These are phyloP conservation scores for Ceyx cyanopectus DNA, from an alignment of 2,113 vertebrate species.

Conservation along the genomic window DNA sequence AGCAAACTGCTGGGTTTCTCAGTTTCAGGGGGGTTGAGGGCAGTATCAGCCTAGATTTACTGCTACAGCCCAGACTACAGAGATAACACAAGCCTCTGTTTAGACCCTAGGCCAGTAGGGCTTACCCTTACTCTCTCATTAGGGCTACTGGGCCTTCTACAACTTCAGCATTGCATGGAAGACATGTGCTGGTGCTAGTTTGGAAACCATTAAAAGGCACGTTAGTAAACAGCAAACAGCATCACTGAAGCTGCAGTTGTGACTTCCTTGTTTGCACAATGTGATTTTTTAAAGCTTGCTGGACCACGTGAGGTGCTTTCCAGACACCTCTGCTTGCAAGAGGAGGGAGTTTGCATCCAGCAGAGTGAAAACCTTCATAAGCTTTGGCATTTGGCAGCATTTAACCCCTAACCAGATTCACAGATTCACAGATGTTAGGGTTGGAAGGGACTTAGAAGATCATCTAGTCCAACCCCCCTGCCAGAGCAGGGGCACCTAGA, in stretches of 20 bases:
- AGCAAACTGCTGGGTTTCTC: neutral
- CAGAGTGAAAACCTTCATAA: neutral
- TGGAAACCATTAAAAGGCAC: neutral
- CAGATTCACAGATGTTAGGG: too few relatives aligned
- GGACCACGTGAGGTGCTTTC: neutral
- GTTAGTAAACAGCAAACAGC: neutral
- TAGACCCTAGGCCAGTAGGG: neutral
- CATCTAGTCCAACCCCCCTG: too few relatives aligned
- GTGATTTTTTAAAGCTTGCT: neutral
- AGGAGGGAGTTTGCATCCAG: neutral
- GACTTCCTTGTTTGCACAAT: neutral
- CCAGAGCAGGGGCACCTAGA: too few relatives aligned
- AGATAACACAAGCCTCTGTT: neutral
- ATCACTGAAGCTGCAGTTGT: neutral
- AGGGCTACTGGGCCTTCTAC: neutral
- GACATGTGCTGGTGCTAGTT: neutral
- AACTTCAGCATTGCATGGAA: neutral
- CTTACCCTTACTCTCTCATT: neutral
- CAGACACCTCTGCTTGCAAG: neutral
- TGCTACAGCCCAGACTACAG: neutral
- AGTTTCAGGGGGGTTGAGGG: neutral
- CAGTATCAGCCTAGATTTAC: neutral
- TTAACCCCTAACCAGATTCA: neutral
- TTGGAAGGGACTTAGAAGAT: too few relatives aligned
- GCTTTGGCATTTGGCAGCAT: neutral